Percentiles rank a stretch among this genome's conserved stretches.
Evolutionary conservation across 2,888 invertebrate genomes (phyloP).

Genomic region (Dryobotodes eremita): DNA sequence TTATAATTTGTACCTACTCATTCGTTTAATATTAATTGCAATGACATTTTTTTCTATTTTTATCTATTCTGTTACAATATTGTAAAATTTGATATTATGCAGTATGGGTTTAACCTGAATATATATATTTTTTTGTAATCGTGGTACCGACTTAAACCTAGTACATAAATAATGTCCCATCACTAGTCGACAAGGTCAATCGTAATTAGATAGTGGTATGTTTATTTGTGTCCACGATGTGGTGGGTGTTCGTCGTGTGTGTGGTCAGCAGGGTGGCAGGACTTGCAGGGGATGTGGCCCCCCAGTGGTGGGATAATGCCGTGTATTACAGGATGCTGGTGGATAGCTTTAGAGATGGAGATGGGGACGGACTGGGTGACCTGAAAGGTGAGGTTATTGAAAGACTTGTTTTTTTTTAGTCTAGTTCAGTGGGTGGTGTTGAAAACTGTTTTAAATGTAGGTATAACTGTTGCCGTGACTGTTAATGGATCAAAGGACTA

Average conservation of each 20-base stretch:
- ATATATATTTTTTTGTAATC: too few species aligned
- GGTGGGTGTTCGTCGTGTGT: slow-evolving; percentile 74
- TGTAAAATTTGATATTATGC: too few species aligned
- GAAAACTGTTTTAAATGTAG: not conserved
- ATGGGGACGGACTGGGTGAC: slow-evolving; percentile 97
- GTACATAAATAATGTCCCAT: slow-evolving; percentile 36
- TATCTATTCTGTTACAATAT: too few species aligned
- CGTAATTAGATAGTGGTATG: slow-evolving; percentile 6
- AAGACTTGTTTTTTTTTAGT: not conserved
- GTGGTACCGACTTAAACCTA: not conserved
- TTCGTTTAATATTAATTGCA: not conserved
- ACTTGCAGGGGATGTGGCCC: slow-evolving; percentile 50
- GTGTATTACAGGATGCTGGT: slow-evolving; percentile 96
- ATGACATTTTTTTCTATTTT: not conserved
- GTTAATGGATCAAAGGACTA: not conserved
- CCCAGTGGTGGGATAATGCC: slow-evolving; percentile 94
- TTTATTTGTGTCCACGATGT: slow-evolving; percentile 71
- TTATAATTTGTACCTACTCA: not conserved
- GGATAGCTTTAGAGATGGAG: slow-evolving; percentile 95
- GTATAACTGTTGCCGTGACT: not conserved
- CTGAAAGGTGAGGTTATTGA: slow-evolving; percentile 90
- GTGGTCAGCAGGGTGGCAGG: slow-evolving; percentile 58
- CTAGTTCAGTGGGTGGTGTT: not conserved
- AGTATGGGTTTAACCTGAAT: too few species aligned
- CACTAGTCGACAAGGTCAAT: slow-evolving; percentile 58